Conservation (phyloP, 2,797 vertebrate species). For the Alca torda region DNA sequence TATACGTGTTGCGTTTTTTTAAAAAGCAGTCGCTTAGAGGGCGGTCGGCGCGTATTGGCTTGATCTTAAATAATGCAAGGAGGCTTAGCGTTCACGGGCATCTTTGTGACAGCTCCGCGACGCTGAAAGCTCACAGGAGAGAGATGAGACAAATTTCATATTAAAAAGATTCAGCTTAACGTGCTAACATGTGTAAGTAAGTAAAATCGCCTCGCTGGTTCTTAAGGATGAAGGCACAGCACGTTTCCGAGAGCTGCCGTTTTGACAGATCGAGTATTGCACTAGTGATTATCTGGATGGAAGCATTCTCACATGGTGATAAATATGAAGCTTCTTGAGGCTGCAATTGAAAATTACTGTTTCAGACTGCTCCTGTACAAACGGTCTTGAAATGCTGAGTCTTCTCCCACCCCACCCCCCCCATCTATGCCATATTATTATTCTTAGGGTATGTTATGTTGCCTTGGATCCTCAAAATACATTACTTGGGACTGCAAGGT, state of each 20-base stretch:
- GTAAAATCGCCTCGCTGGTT: accelerated
- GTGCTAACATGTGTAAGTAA: accelerated
- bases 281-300: neutral
- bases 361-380: neutral
- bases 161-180: neutral
- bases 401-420: neutral
- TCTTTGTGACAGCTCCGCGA: neutral
- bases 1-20: neutral
- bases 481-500: neutral
- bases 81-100: neutral
- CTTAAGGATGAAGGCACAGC: neutral
- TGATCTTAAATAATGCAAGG: neutral
- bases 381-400: neutral
- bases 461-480: neutral
- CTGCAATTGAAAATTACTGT: neutral
- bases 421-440: neutral
- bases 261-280: neutral
- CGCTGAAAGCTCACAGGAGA: neutral
- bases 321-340: neutral
- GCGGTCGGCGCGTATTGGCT: neutral
- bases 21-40: neutral
- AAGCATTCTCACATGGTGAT: accelerated
- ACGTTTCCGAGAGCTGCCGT: accelerated
- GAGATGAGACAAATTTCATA: accelerated
- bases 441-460: neutral